Evolutionary conservation across 1,140 invertebrate species (phyloP).

Genomic region (Drosophila fuyamai): DNA sequence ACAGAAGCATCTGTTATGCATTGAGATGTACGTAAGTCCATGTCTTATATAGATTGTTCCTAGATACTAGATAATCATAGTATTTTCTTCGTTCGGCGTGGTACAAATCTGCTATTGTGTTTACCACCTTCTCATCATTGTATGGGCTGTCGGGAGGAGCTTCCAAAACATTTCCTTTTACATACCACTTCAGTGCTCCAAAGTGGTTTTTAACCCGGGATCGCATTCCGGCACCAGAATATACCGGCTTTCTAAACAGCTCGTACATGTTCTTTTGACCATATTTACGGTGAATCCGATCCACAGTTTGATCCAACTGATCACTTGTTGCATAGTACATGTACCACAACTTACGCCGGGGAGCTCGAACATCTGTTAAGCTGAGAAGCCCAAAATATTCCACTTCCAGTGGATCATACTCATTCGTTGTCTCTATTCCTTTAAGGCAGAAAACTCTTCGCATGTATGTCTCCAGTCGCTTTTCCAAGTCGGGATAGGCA

Average conservation of each 20-base stretch:
- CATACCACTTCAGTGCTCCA: constrained; percentile 49
- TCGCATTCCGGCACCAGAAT: constrained; percentile 42
- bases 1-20: not conserved
- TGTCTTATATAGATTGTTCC: not conserved
- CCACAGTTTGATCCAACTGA: constrained; percentile 42
- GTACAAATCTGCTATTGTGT: constrained; percentile 42
- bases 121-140: constrained; percentile 55
- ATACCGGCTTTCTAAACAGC: constrained; percentile 61
- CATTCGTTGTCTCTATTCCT: not conserved
- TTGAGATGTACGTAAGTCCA: not conserved
- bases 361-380: constrained; percentile 41
- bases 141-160: constrained; percentile 47
- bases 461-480: constrained; percentile 46
- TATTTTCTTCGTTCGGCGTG: constrained; percentile 41
- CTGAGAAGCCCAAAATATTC: constrained; percentile 63
- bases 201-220: constrained; percentile 55
- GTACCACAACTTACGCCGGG: constrained; percentile 61
- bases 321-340: constrained; percentile 48
- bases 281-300: constrained; percentile 60
- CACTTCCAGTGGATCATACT: constrained; percentile 34
- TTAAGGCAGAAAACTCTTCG: constrained; percentile 8
- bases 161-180: constrained; percentile 65
- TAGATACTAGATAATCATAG: constrained; percentile 30
- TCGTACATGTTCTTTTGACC: constrained; percentile 67
- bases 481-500: constrained; percentile 38